Evolutionary conservation across 2,113 vertebrate genomes (phyloP).

Genomic region (Cyprinus carpio): DNA sequence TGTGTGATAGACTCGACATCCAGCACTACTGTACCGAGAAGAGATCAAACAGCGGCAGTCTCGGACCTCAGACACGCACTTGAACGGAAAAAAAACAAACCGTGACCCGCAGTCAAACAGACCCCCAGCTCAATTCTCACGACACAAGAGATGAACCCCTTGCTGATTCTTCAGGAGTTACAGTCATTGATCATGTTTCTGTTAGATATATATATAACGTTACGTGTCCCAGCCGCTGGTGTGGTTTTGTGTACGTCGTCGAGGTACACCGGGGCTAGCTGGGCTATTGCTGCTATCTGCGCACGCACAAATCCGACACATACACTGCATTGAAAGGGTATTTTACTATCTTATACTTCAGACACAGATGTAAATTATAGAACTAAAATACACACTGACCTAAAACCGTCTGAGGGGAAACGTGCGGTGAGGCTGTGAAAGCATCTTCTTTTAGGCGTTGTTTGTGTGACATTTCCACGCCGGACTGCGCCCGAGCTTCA

Average conservation of each 20-base stretch:
- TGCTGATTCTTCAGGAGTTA: neutral
- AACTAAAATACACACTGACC: slow-evolving; percentile 18
- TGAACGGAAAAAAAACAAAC: neutral
- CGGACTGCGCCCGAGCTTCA: slow-evolving; percentile 65
- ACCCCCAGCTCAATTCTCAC: no score
- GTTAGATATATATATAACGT: no score
- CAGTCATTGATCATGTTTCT: no score
- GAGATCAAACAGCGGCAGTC: neutral
- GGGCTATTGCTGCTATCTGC: slow-evolving; percentile 35
- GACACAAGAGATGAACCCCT: neutral
- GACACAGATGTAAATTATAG: neutral
- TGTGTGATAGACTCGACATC: neutral
- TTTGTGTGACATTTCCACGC: slow-evolving; percentile 56
- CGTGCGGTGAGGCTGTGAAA: neutral
- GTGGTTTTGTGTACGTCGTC: slow-evolving; percentile 22
- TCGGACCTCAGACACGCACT: neutral
- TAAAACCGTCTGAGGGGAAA: neutral
- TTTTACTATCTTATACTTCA: neutral
- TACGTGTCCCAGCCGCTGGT: neutral
- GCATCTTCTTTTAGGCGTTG: slow-evolving; percentile 26
- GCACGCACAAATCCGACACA: slow-evolving; percentile 31
- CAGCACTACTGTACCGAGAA: neutral
- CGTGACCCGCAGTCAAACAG: neutral
- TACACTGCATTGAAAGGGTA: neutral
- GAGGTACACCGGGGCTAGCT: slow-evolving; percentile 23